Conservation (phyloP, 2,888 invertebrate species). For the Drosophila cracens region DNA sequence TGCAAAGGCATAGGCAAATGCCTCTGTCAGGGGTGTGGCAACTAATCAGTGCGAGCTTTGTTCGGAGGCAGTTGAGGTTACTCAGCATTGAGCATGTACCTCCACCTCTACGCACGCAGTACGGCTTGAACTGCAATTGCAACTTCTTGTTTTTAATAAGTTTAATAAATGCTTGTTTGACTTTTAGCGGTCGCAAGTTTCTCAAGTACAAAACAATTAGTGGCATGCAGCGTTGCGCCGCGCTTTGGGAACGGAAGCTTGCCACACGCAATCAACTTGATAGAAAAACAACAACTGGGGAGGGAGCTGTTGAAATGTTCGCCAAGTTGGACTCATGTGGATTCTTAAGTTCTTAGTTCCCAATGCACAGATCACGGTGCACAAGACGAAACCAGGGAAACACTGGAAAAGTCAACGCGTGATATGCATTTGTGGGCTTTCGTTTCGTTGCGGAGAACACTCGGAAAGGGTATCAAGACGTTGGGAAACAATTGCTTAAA, state of each 20-base stretch:
- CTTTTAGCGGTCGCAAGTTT: conserved; percentile 72
- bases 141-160: conserved; percentile 60
- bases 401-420: conserved; percentile 3
- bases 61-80: conserved; percentile 47
- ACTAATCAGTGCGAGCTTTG: conserved; percentile 71
- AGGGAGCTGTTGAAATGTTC: conserved; percentile 19
- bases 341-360: conserved; percentile 31
- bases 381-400: conserved; percentile 5
- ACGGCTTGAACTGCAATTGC: conserved; percentile 23
- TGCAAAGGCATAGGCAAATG: conserved; percentile 1
- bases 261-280: conserved; percentile 55
- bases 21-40: conserved; percentile 42
- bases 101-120: conserved; percentile 53
- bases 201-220: conserved; percentile 76
- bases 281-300: conserved; percentile 1
- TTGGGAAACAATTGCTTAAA: not conserved
- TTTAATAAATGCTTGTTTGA: conserved; percentile 77
- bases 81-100: conserved; percentile 23
- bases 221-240: conserved; percentile 60
- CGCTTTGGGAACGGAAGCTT: conserved; percentile 72
- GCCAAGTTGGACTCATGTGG: conserved; percentile 24
- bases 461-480: conserved; percentile 11
- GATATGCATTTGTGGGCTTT: conserved; percentile 71
- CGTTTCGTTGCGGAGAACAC: conserved; percentile 25
- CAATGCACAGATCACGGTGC: conserved; percentile 47